A percentile compares a stretch with the other conserved stretches of the same genome.
phyloP scores from a whole-genome alignment of 2,888 invertebrate genomes.

The Agonum fuliginosum region DNA sequence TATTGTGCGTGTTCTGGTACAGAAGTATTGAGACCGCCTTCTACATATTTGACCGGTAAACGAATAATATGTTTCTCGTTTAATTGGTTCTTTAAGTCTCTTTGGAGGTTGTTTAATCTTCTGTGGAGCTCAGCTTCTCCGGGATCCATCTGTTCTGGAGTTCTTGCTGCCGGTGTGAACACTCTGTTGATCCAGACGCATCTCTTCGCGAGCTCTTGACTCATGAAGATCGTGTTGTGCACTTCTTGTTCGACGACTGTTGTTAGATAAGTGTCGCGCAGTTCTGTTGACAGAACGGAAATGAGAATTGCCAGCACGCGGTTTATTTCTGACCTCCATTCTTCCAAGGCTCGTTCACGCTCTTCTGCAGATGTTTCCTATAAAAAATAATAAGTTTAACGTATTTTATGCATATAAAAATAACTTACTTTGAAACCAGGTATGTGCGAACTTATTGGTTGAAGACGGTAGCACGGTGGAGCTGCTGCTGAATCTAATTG shows the following conservation, averaged over 20 bases:
- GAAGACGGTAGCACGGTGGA: constrained; percentile 86
- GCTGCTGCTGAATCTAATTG: constrained; percentile 82
- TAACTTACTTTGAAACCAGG: constrained; percentile 73
- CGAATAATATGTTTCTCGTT: constrained; percentile 84
- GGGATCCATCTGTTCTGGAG: constrained; percentile 75
- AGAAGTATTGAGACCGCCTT: constrained; percentile 73
- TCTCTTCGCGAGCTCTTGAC: constrained; percentile 84
- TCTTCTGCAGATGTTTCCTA: constrained; percentile 71
- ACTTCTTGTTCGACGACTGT: constrained; percentile 90
- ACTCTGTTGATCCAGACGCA: constrained; percentile 87
- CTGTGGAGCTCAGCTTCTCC: constrained; percentile 81
- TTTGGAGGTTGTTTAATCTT: constrained; percentile 81
- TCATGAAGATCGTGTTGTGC: constrained; percentile 87
- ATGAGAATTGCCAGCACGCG: constrained; percentile 81
- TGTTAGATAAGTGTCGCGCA: constrained; percentile 86
- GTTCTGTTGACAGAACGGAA: constrained; percentile 83
- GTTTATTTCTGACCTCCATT: constrained; percentile 77
- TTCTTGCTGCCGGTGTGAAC: constrained; percentile 75
- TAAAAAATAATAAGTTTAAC: too few species aligned
- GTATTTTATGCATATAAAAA: too few species aligned
- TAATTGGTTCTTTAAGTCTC: constrained; percentile 80
- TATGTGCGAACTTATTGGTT: constrained; percentile 76
- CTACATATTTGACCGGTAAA: constrained; percentile 75
- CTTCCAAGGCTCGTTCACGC: constrained; percentile 73
- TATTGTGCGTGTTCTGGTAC: constrained; percentile 79